Evolutionary conservation across 1,140 invertebrate genomes (phyloP), one percentile per base, ranked within the genome.

Genomic region (Lasioglossum albipes): DNA sequence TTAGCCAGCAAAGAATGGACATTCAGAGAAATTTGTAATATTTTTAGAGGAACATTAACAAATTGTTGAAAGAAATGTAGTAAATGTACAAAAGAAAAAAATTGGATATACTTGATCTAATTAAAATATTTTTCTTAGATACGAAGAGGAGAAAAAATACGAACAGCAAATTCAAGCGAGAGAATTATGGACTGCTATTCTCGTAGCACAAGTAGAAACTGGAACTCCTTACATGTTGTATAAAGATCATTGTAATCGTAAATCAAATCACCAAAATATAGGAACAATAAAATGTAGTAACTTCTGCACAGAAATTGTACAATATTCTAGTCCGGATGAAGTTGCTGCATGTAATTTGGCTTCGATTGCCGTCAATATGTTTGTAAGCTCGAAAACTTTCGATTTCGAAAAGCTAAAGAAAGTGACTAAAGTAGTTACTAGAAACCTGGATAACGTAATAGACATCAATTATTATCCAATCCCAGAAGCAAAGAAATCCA

Each of bases 241-340:
- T 90, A 99, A 99, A 93, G 99, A 99, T 94, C 95, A 98, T 20
- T 99, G 99, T 89, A 99, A 99, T 91, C 94, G 96, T 12, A 99
- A 99, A 94, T 98, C 97, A 70, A 99, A 99, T 93, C 99, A 99
- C 90, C 96, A 99, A 93, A 99, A 99, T 94, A 92, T 99, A 27
- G 99, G 99, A 42, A 99, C 99, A 7, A 99, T 99, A 80, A 99
- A 99, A 93, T 98, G 98, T 91, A 99, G 98, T 82, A 99, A 99
- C 93, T 94, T 99, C 20, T 99, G 99, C 91, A 99, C 99, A 1
- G 99, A 99, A 95, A 98, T 99, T 89, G 95, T 99, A 2, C 96
- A 99, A 92, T 99, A 99, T 91, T 97, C 96, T 18, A 96, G 97
- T 59, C 94, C 96, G 3, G 97, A 99, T 93, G 99, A 99, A 95